phyloP scores from a whole-genome alignment of 2,888 invertebrate genomes.

The Melanostoma mellinum region DNA sequence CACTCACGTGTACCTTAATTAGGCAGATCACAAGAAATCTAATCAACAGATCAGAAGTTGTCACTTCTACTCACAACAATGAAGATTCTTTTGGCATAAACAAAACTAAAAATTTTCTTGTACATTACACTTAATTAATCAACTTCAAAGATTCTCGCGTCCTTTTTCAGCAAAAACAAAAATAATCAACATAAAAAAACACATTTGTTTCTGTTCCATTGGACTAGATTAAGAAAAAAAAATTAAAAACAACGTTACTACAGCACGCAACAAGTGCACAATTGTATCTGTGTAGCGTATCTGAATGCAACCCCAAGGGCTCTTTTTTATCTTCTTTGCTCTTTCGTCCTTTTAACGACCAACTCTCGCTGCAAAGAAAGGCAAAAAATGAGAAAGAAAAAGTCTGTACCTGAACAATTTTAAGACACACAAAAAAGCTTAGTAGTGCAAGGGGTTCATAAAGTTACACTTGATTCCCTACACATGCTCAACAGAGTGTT shows the following conservation, averaged over 20 bases:
- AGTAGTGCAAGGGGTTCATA: slow-evolving; percentile 48
- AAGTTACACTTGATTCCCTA: slow-evolving; percentile 49
- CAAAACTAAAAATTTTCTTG: slow-evolving; percentile 30
- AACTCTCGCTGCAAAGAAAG: slow-evolving; percentile 38
- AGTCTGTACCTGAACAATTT: slow-evolving; percentile 5
- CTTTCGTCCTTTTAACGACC: slow-evolving; percentile 11
- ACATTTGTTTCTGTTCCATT: too few relatives aligned
- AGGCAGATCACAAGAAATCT: too few relatives aligned
- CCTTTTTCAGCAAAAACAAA: too few relatives aligned
- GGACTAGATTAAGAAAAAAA: too few relatives aligned
- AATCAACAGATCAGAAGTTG: too few relatives aligned
- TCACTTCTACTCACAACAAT: neutral
- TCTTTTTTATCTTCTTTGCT: neutral
- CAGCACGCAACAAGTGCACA: slow-evolving; percentile 64
- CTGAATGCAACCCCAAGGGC: slow-evolving; percentile 33
- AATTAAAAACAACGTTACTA: slow-evolving; percentile 8
- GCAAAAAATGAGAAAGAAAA: neutral
- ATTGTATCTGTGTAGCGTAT: slow-evolving; percentile 33
- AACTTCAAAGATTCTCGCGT: slow-evolving; percentile 27
- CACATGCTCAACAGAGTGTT: slow-evolving; percentile 20
- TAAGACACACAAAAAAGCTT: slow-evolving; percentile 16
- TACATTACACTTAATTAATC: slow-evolving; percentile 17
- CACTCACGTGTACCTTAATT: too few relatives aligned
- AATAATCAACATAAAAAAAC: too few relatives aligned
- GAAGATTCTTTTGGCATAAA: slow-evolving; percentile 11